Conservation (phyloP, 2,113 vertebrate genomes). For the Candoia aspera region DNA sequence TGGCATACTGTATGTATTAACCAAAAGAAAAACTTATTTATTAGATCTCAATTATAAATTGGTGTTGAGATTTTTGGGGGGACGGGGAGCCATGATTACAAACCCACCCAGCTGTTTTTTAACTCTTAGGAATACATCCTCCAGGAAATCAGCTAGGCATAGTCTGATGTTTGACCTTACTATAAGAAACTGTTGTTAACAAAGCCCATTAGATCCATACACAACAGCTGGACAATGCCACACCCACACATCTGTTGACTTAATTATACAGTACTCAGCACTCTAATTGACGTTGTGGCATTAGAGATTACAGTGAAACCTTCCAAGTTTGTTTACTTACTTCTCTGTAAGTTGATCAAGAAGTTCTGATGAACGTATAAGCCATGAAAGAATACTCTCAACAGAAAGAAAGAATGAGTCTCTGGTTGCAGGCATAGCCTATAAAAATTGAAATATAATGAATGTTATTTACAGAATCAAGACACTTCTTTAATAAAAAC, state of each 20-base stretch:
- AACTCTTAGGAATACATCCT: background rate
- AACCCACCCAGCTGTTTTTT: background rate
- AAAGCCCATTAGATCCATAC: background rate
- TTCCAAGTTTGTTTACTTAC: constrained; percentile 14
- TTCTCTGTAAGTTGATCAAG: background rate
- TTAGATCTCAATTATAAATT: background rate
- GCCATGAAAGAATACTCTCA: background rate
- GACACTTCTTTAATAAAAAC: background rate
- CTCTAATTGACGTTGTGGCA: background rate
- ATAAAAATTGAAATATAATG: background rate
- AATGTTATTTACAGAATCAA: constrained; percentile 8
- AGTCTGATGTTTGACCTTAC: constrained; percentile 1
- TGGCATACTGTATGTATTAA: background rate
- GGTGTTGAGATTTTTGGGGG: background rate
- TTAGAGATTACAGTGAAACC: constrained; percentile 6
- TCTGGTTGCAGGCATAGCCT: background rate
- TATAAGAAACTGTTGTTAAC: background rate
- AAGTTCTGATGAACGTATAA: constrained; percentile 7
- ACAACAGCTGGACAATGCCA: constrained; percentile 48
- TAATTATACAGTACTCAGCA: background rate
- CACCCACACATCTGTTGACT: constrained; percentile 36
- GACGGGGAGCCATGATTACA: background rate
- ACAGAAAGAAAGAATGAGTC: background rate
- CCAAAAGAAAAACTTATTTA: background rate
- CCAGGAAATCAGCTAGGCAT: background rate